A percentile compares a stretch with the other conserved stretches of the same genome.
Evolutionary conservation across 2,797 vertebrate genomes (phyloP).

Genomic region (Ptychobarbus kaznakovi): DNA sequence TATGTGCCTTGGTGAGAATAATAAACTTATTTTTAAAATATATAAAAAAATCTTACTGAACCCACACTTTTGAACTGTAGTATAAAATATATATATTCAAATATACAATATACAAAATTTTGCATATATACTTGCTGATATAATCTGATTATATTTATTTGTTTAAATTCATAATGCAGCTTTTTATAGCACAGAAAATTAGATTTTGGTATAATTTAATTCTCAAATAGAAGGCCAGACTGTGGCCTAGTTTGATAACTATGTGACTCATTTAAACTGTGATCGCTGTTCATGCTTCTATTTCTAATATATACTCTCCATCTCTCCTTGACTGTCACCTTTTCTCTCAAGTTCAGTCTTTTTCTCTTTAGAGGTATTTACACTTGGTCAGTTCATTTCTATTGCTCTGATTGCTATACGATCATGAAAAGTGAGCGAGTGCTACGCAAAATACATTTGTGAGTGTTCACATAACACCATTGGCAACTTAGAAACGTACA

Average conservation of each 20-base stretch:
- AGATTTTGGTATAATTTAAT: background rate
- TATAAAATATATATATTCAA: too few relatives aligned
- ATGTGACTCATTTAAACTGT: background rate
- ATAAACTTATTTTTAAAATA: too few relatives aligned
- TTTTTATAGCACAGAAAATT: background rate
- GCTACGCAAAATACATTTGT: background rate
- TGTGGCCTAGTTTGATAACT: background rate
- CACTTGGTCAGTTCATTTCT: background rate
- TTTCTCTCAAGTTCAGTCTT: background rate
- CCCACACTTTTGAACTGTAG: too few relatives aligned
- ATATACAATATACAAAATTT: too few relatives aligned
- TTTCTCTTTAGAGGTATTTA: background rate
- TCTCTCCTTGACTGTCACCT: constrained; percentile 6
- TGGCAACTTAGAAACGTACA: background rate
- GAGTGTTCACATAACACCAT: background rate
- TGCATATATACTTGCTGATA: too few relatives aligned
- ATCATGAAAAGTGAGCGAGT: background rate
- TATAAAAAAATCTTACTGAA: too few relatives aligned
- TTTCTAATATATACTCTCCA: background rate
- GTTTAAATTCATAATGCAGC: background rate
- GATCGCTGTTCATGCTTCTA: background rate
- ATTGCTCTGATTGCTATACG: background rate
- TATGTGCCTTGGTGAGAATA: background rate
- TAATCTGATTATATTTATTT: too few relatives aligned
- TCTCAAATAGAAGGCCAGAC: background rate